phyloP scores from a whole-genome alignment of 2,888 invertebrate species.

The Aspidiotus destructor region DNA sequence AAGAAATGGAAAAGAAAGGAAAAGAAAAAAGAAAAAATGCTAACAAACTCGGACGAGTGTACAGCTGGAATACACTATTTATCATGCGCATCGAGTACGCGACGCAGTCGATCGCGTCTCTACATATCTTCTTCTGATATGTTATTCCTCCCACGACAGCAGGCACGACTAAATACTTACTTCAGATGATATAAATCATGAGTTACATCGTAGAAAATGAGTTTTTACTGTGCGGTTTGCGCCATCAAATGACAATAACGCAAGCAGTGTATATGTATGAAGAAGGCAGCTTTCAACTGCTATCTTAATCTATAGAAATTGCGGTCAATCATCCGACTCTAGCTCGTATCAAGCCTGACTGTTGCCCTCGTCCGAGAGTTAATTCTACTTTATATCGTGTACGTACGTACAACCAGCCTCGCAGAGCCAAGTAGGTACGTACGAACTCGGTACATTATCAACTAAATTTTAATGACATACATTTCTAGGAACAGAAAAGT shows the following conservation, averaged over 20 bases:
- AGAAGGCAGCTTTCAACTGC: slow-evolving; percentile 27
- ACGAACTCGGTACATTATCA: not conserved
- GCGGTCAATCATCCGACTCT: slow-evolving; percentile 30
- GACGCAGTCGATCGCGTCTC: slow-evolving; percentile 22
- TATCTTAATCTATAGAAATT: slow-evolving; percentile 32
- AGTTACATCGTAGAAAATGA: slow-evolving; percentile 30
- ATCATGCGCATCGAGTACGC: slow-evolving; percentile 30
- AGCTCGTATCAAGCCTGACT: not conserved
- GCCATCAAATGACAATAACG: slow-evolving; percentile 32
- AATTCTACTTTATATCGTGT: slow-evolving; percentile 5
- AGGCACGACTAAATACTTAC: slow-evolving; percentile 32
- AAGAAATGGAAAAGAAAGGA: slow-evolving; percentile 21
- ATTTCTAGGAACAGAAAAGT: slow-evolving; percentile 2
- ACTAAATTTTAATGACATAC: slow-evolving; percentile 12
- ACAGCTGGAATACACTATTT: slow-evolving; percentile 24
- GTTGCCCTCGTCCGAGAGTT: not conserved
- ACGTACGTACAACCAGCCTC: not conserved
- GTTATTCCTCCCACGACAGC: slow-evolving; percentile 32
- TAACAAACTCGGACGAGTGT: slow-evolving; percentile 20
- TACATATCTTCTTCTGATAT: slow-evolving; percentile 31
- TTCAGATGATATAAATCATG: slow-evolving; percentile 29
- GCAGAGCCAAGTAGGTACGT: not conserved
- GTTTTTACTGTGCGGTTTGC: slow-evolving; percentile 31
- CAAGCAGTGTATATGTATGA: slow-evolving; percentile 17
- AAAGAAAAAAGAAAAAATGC: slow-evolving; percentile 8